These are phyloP conservation scores for Anas platyrhynchos DNA, from an alignment of 2,113 vertebrate species.

Conservation along the genomic window DNA sequence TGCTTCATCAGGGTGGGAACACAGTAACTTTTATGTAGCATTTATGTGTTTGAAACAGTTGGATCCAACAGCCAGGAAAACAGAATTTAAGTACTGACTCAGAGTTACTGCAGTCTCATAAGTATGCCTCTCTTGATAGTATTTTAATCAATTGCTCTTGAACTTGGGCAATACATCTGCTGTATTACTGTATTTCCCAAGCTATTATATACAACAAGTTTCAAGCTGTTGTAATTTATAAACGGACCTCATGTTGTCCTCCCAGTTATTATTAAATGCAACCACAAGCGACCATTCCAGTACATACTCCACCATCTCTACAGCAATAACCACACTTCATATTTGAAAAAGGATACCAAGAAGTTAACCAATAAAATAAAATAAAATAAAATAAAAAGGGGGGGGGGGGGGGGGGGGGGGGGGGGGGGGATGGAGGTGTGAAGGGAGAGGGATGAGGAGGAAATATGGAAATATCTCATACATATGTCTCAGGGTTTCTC, in stretches of 20 bases:
- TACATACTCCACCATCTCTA: background rate
- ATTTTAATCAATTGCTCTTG: conserved; percentile 52
- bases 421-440: too few relatives aligned
- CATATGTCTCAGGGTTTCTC: background rate
- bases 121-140: conserved; percentile 13
- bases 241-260: background rate
- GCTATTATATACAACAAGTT: background rate
- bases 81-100: conserved; percentile 14
- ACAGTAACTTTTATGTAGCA: background rate
- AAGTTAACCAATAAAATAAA: background rate
- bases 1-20: background rate
- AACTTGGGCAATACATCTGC: background rate
- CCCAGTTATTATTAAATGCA: conserved; percentile 20
- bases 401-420: too few relatives aligned
- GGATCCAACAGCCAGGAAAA: conserved; percentile 7
- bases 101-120: background rate
- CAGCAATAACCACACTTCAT: background rate
- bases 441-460: too few relatives aligned
- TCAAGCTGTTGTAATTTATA: conserved; percentile 10
- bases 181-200: conserved; percentile 51
- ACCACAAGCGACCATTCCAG: conserved; percentile 5
- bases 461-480: background rate
- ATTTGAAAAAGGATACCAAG: background rate
- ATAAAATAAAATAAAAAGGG: too few relatives aligned
- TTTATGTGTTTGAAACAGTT: background rate